A percentile compares a stretch with the other conserved stretches of the same genome.
phyloP scores from a whole-genome alignment of 1,140 invertebrate genomes.

The Aphaenogaster floridana region DNA sequence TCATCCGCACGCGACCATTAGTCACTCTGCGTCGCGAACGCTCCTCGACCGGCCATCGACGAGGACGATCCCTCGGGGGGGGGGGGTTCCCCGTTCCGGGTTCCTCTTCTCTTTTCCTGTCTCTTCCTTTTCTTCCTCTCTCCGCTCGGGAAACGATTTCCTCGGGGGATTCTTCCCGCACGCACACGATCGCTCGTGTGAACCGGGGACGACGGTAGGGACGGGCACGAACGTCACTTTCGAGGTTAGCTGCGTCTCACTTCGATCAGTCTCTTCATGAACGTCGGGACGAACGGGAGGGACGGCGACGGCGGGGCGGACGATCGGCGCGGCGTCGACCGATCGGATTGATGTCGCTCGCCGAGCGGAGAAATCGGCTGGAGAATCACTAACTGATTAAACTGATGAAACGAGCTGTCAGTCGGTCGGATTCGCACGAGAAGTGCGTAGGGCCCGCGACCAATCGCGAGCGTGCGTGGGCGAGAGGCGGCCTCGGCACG shows the following conservation, averaged over 20 bases:
- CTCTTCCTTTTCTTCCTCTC: neutral
- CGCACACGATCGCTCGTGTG: neutral
- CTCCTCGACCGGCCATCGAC: constrained; percentile 4
- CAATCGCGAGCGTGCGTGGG: constrained; percentile 16
- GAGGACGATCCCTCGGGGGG: neutral
- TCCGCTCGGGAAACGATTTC: neutral
- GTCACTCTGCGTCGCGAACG: constrained; percentile 8
- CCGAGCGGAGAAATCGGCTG: neutral
- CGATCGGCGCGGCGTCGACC: neutral
- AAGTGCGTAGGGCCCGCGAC: constrained; percentile 10
- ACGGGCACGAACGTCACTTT: constrained; percentile 1
- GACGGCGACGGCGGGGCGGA: neutral
- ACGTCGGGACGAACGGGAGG: neutral
- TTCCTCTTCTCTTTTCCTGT: neutral
- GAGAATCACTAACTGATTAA: neutral
- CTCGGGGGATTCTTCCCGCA: neutral
- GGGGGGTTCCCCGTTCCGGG: too few species aligned
- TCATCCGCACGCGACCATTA: constrained; percentile 39
- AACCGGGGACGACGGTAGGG: neutral
- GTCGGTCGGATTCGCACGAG: neutral
- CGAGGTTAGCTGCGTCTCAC: constrained; percentile 41
- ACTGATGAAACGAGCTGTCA: constrained; percentile 3
- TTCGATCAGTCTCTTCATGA: neutral
- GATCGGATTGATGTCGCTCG: neutral
- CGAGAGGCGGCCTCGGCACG: neutral